Conservation (phyloP, 92 coral and sea anemone species). For the Epizoanthus fatuus region DNA sequence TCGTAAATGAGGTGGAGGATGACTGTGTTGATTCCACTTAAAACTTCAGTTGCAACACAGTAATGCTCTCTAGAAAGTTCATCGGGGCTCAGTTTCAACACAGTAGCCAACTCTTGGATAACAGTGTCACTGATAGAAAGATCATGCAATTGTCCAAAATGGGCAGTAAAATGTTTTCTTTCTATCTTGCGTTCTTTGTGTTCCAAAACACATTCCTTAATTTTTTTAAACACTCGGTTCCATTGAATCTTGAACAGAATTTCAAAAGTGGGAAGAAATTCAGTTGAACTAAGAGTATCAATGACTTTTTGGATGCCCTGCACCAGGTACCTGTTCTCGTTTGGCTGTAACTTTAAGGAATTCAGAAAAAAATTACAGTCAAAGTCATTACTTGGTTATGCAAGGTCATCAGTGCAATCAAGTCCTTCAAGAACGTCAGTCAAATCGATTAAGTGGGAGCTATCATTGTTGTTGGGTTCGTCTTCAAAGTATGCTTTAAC, state of each 20-base stretch:
- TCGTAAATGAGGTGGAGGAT: conserved; percentile 14
- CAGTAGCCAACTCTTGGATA: no score
- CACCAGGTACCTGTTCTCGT: conserved; percentile 17
- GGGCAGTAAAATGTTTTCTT: conserved; percentile 38
- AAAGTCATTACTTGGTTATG: conserved; percentile 35
- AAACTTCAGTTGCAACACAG: conserved; percentile 22
- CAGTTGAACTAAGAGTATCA: conserved; percentile 14
- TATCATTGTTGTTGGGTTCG: no score
- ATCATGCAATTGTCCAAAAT: conserved; percentile 26
- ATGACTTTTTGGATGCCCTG: not conserved
- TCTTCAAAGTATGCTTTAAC: no score
- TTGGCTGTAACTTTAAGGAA: conserved; percentile 7
- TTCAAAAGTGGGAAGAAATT: conserved; percentile 2
- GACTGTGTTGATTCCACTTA: conserved; percentile 35
- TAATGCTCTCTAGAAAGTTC: conserved; percentile 10
- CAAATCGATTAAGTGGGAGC: no score
- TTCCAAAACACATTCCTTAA: conserved; percentile 16
- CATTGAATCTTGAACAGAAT: conserved; percentile 16
- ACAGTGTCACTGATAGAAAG: conserved; percentile 35
- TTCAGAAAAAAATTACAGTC: conserved; percentile 2
- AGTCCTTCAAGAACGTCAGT: conserved; percentile 22
- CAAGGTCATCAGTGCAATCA: conserved; percentile 25
- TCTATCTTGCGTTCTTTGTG: conserved; percentile 30
- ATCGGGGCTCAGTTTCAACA: not conserved
- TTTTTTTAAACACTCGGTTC: conserved; percentile 20